phyloP scores from a whole-genome alignment of 2,113 vertebrate genomes.

The Elachura formosa region DNA sequence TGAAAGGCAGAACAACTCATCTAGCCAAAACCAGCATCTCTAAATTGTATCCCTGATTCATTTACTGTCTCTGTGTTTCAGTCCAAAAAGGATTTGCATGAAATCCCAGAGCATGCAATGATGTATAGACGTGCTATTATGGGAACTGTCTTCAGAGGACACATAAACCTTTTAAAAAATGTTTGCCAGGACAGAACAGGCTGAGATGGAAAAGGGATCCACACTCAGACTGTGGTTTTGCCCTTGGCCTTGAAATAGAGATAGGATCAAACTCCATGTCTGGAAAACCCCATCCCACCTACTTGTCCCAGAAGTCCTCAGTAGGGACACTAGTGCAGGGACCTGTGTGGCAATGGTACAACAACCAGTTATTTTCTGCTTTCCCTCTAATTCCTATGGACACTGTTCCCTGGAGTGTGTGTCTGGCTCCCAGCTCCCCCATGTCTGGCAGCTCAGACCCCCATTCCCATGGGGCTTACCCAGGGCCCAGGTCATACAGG shows the following conservation, averaged over 20 bases:
- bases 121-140: neutral
- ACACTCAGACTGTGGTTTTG: neutral
- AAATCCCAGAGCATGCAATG: neutral
- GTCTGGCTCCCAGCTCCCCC: neutral
- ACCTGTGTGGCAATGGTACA: neutral
- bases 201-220: neutral
- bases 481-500: neutral
- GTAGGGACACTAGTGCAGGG: neutral
- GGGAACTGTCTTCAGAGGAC: neutral
- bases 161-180: neutral
- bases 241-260: neutral
- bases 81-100: neutral
- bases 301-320: neutral
- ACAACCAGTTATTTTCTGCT: neutral
- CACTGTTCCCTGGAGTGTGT: neutral
- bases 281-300: neutral
- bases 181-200: neutral
- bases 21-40: neutral
- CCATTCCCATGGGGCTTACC: neutral
- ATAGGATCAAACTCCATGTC: neutral
- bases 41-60: neutral
- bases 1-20: neutral
- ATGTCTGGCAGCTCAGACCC: neutral
- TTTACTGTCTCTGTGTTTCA: neutral
- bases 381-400: neutral